Percentiles rank a stretch among this genome's conserved stretches.
These are phyloP conservation scores for Sialis fuliginosa DNA, from an alignment of 2,888 invertebrate species.

Conservation along the genomic window DNA sequence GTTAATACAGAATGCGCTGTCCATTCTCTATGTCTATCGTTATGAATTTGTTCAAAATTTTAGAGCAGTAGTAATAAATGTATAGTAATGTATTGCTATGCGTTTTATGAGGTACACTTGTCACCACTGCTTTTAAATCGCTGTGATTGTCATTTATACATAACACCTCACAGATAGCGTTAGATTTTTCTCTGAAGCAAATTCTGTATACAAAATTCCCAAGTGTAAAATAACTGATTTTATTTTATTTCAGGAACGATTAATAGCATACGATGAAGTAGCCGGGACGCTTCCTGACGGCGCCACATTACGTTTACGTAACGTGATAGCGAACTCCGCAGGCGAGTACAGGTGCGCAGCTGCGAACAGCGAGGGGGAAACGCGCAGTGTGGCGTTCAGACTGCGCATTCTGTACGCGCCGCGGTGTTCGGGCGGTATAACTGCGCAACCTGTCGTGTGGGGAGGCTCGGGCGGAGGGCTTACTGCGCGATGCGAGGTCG, in stretches of 20 bases:
- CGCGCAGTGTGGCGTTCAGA: conserved; percentile 53
- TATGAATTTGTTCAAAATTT: too few relatives aligned
- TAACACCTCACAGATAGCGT: too few relatives aligned
- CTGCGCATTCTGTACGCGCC: conserved; percentile 63
- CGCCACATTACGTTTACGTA: conserved; percentile 47
- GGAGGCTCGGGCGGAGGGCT: conserved; percentile 56
- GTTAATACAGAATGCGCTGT: too few relatives aligned
- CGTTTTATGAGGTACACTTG: too few relatives aligned
- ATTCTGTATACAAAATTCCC: too few relatives aligned
- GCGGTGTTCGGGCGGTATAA: conserved; percentile 48
- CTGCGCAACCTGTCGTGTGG: conserved; percentile 50
- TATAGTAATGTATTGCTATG: too few relatives aligned
- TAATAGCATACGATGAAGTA: conserved; percentile 44
- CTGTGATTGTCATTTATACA: too few relatives aligned
- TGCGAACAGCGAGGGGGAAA: conserved; percentile 62
- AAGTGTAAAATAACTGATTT: too few relatives aligned
- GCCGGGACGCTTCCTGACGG: conserved; percentile 47
- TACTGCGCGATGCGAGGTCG: conserved; percentile 62
- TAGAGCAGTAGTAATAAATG: too few relatives aligned
- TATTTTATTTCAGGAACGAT: conserved; percentile 34
- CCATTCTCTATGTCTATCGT: too few relatives aligned
- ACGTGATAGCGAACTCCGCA: conserved; percentile 48
- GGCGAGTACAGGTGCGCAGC: conserved; percentile 71
- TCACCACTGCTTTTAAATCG: too few relatives aligned
- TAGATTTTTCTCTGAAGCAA: too few relatives aligned